Conservation (phyloP, 2,113 vertebrate species). For the Enhydra lutris region DNA sequence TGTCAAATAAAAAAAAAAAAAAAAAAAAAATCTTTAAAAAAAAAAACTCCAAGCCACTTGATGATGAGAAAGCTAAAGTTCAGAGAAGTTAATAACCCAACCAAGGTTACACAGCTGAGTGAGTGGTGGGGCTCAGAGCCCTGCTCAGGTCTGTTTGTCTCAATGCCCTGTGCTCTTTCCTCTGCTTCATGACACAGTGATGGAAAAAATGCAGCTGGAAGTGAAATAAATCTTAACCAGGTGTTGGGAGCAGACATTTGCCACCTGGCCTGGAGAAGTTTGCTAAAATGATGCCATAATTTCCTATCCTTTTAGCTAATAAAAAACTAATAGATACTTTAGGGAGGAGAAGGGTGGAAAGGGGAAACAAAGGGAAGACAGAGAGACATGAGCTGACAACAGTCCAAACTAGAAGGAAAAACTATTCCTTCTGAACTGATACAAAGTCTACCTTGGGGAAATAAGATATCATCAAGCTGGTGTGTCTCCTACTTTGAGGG, state of each 20-base stretch:
- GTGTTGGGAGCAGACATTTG: slow-evolving; percentile 40
- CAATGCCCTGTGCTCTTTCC: no score
- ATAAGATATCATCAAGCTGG: no score
- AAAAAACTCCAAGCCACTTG: not conserved
- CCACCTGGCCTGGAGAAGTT: slow-evolving; percentile 51
- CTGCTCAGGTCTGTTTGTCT: not conserved
- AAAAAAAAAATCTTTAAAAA: no score
- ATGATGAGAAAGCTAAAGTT: not conserved
- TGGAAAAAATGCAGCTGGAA: slow-evolving; percentile 43
- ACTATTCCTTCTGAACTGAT: not conserved
- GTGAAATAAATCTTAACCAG: slow-evolving; percentile 46
- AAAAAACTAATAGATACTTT: slow-evolving; percentile 40
- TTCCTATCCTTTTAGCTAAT: slow-evolving; percentile 46
- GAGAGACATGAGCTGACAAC: not conserved
- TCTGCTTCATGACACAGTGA: not conserved
- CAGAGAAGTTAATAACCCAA: slow-evolving; percentile 21
- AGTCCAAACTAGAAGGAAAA: not conserved
- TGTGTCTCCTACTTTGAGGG: not conserved
- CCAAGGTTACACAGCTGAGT: not conserved
- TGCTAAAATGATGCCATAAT: slow-evolving; percentile 45
- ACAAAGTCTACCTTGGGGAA: not conserved
- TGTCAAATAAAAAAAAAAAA: no score
- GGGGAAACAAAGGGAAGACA: not conserved
- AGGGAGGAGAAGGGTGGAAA: not conserved
- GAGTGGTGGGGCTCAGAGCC: not conserved